Conservation (phyloP, 2,888 invertebrate genomes). For the Agrochola circellaris region DNA sequence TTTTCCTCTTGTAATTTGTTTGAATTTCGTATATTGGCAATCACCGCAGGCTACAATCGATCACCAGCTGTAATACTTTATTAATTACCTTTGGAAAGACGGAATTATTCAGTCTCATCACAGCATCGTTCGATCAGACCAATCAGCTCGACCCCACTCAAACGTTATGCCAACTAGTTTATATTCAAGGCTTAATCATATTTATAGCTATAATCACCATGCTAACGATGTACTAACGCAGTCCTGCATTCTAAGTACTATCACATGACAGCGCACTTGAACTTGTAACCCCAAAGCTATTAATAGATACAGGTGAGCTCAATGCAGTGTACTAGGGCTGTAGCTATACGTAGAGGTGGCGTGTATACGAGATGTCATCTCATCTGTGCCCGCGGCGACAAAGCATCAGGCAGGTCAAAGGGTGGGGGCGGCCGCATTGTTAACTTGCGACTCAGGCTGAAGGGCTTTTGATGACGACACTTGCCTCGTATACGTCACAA, state of each 20-base stretch:
- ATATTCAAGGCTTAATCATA: not conserved
- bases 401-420: conserved; percentile 88
- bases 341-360: conserved; percentile 53
- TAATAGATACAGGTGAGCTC: conserved; percentile 53
- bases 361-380: conserved; percentile 82
- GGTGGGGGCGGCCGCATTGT: conserved; percentile 86
- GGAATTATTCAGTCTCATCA: conserved; percentile 36
- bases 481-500: conserved; percentile 72
- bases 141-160: conserved; percentile 15
- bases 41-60: conserved; percentile 15
- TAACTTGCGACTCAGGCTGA: conserved; percentile 86
- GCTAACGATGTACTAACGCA: conserved; percentile 19
- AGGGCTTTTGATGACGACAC: conserved; percentile 87
- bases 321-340: conserved; percentile 34
- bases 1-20: conserved; percentile 28
- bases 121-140: conserved; percentile 14
- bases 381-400: conserved; percentile 84
- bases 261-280: conserved; percentile 49
- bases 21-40: conserved; percentile 33
- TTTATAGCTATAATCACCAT: conserved; percentile 5
- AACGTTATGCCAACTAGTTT: conserved; percentile 2
- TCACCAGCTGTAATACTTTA: conserved; percentile 40
- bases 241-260: conserved; percentile 31
- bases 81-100: conserved; percentile 37
- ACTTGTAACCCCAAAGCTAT: conserved; percentile 61